A percentile compares a stretch with the other conserved stretches of the same genome.
Evolutionary conservation across 2,113 vertebrate species (phyloP).

Genomic region (Tylochromis polylepis): DNA sequence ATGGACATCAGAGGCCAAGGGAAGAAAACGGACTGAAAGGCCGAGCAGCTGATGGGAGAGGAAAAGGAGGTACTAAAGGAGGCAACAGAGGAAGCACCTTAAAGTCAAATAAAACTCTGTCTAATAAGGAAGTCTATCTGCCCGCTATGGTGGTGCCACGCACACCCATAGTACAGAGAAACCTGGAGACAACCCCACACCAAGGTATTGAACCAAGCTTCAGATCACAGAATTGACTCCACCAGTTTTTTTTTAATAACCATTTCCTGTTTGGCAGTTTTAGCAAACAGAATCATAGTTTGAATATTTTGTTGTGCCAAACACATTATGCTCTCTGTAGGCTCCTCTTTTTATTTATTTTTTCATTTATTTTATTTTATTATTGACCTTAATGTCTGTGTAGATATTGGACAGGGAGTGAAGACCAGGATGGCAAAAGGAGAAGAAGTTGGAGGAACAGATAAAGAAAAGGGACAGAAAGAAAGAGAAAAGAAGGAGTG

Average conservation of each 20-base stretch:
- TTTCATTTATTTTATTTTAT: not conserved
- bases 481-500: not conserved
- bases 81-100: not conserved
- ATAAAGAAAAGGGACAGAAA: not conserved
- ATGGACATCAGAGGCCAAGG: conserved; percentile 22
- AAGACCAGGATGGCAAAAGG: not conserved
- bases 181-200: conserved; percentile 46
- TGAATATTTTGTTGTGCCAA: not conserved
- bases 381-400: not conserved
- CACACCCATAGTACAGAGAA: conserved; percentile 57
- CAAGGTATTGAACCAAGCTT: conserved; percentile 30
- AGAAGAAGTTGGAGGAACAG: not conserved
- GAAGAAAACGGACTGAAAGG: conserved; percentile 30
- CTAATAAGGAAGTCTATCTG: conserved; percentile 46
- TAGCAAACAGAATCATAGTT: not conserved
- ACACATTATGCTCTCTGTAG: not conserved
- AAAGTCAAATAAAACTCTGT: conserved; percentile 12
- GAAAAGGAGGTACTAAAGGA: conserved; percentile 29
- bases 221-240: not conserved
- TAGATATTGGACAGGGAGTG: not conserved
- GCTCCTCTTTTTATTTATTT: not conserved
- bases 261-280: not conserved
- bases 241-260: too few species aligned
- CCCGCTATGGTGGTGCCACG: conserved; percentile 68
- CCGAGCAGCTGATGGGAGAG: conserved; percentile 23